A percentile compares a stretch with the other conserved stretches of the same genome.
These are phyloP conservation scores for Onychomys arenicola DNA, from an alignment of 2,797 vertebrate species.

Conservation along the genomic window DNA sequence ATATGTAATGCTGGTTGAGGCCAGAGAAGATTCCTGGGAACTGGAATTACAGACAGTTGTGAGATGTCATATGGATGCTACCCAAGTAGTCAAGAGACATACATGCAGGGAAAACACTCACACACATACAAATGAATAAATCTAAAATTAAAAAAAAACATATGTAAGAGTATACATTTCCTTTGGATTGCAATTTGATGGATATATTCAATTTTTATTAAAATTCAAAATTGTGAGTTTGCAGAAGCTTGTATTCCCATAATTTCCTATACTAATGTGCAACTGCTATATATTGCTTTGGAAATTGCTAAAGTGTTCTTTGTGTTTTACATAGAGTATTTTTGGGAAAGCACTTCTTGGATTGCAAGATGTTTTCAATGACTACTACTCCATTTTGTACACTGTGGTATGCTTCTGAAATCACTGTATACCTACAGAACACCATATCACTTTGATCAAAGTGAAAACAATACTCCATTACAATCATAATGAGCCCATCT, in stretches of 20 bases:
- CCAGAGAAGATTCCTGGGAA: too few relatives aligned
- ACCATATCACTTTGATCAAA: conserved; percentile 15
- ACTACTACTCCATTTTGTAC: neutral
- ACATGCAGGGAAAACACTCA: too few relatives aligned
- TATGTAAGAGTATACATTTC: neutral
- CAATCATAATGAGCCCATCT: neutral
- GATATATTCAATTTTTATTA: neutral
- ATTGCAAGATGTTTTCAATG: neutral
- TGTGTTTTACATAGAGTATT: neutral
- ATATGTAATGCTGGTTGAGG: too few relatives aligned
- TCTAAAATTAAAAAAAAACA: neutral
- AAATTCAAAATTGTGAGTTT: neutral
- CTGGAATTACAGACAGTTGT: too few relatives aligned
- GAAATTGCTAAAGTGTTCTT: neutral
- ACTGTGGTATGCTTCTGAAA: neutral
- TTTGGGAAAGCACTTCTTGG: neutral
- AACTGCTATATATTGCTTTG: neutral
- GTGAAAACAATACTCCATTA: neutral
- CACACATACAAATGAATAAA: too few relatives aligned
- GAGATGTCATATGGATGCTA: too few relatives aligned
- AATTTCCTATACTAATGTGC: neutral
- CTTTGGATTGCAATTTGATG: neutral
- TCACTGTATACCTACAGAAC: neutral
- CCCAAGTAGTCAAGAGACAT: too few relatives aligned
- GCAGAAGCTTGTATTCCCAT: neutral